Percentiles rank a stretch among this genome's conserved stretches.
Evolutionary conservation across 2,113 vertebrate genomes (phyloP).

Genomic region (Anoura caudifer): DNA sequence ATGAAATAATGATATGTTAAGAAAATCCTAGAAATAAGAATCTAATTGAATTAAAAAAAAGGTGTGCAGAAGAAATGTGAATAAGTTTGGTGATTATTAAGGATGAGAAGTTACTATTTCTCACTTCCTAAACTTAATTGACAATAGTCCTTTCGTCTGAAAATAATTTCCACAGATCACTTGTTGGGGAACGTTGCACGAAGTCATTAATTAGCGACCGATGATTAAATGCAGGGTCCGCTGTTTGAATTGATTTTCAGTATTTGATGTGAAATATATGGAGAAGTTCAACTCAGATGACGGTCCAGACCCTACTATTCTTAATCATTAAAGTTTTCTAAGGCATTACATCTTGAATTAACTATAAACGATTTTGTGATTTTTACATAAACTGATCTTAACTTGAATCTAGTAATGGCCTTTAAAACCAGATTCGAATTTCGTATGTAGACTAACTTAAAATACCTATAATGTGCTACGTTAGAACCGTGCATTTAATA

Average conservation of each 20-base stretch:
- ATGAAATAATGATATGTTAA: background rate
- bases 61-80: background rate
- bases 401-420: background rate
- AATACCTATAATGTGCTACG: background rate
- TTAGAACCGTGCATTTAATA: background rate
- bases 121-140: background rate
- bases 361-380: background rate
- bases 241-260: background rate
- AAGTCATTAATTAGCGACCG: background rate
- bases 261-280: background rate
- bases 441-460: background rate
- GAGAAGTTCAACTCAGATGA: background rate
- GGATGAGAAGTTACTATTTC: background rate
- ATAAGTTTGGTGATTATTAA: background rate
- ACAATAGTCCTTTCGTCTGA: background rate
- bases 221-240: rapidly evolving
- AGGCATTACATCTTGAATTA: background rate
- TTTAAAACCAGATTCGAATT: background rate
- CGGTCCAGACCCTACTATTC: background rate
- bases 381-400: background rate
- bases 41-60: background rate
- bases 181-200: background rate
- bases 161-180: background rate
- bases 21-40: background rate
- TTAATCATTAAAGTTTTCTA: background rate